A percentile compares a stretch with the other conserved stretches of the same genome.
Evolutionary conservation across 2,888 invertebrate species (phyloP).

Genomic region (Hydroisotoma schaefferi): DNA sequence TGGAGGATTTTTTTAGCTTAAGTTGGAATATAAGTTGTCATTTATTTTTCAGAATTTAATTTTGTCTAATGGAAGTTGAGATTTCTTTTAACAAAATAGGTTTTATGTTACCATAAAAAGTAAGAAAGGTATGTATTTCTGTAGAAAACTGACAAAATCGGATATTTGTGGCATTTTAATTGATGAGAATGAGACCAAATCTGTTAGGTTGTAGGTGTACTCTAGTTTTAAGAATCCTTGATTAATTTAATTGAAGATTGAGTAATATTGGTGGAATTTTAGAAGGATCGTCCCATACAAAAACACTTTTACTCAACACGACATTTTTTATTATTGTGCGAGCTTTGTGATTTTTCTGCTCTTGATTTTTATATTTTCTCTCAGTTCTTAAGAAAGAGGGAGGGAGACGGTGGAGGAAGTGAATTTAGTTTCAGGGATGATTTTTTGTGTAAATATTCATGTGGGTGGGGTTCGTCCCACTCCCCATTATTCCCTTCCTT

Average conservation of each 20-base stretch:
- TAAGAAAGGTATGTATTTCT: too few relatives aligned
- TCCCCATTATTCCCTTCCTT: conserved; percentile 2
- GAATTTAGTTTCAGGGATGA: neutral
- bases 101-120: too few relatives aligned
- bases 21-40: too few relatives aligned
- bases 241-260: too few relatives aligned
- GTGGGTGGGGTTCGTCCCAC: conserved; percentile 6
- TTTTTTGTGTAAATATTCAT: conserved; percentile 15
- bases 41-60: too few relatives aligned
- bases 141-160: neutral
- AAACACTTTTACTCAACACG: neutral
- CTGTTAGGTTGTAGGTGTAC: too few relatives aligned
- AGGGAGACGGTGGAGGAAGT: neutral
- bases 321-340: neutral
- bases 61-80: too few relatives aligned
- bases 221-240: too few relatives aligned
- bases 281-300: neutral
- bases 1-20: too few relatives aligned
- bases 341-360: conserved; percentile 4
- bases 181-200: neutral
- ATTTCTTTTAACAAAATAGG: too few relatives aligned
- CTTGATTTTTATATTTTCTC: too few relatives aligned
- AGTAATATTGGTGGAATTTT: neutral
- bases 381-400: neutral
- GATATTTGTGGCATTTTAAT: neutral